These are phyloP conservation scores for Anarsia innoxiella DNA, from an alignment of 2,888 invertebrate species.

Conservation along the genomic window DNA sequence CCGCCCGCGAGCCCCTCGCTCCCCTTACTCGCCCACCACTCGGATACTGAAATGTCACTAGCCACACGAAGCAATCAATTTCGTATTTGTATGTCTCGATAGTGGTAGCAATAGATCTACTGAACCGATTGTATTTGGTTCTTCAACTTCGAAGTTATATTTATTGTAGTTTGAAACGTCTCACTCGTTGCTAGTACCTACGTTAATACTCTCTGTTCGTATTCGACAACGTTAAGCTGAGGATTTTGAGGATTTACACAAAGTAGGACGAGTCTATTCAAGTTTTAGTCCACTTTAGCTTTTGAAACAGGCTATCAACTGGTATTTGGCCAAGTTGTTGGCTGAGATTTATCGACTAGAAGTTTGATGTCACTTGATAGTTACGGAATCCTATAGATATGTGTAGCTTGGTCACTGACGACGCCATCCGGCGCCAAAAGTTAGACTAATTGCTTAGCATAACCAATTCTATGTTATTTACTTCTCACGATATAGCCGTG, in stretches of 20 bases:
- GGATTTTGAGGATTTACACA: slow-evolving; percentile 7
- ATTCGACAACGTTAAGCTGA: slow-evolving; percentile 17
- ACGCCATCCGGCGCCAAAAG: slow-evolving; percentile 33
- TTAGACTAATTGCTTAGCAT: slow-evolving; percentile 46
- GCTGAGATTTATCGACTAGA: slow-evolving; percentile 7
- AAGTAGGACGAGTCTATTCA: slow-evolving; percentile 5
- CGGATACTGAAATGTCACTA: slow-evolving; percentile 69
- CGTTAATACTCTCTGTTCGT: slow-evolving; percentile 3
- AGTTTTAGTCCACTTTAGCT: slow-evolving; percentile 5
- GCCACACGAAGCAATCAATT: slow-evolving; percentile 73
- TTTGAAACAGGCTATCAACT: slow-evolving; percentile 6
- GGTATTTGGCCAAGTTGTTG: slow-evolving; percentile 10
- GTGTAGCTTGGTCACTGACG: slow-evolving; percentile 21
- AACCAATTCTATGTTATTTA: slow-evolving; percentile 34
- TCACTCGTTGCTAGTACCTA: background rate
- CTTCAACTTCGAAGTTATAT: slow-evolving; percentile 3
- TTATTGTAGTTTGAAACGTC: slow-evolving; percentile 2
- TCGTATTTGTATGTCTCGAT: slow-evolving; percentile 70
- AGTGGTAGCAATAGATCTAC: slow-evolving; percentile 62
- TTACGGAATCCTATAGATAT: too few relatives aligned
- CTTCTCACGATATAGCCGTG: too few relatives aligned
- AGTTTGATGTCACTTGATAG: background rate
- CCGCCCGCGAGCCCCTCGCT: slow-evolving; percentile 32
- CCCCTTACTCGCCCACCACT: slow-evolving; percentile 32
- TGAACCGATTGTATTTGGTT: slow-evolving; percentile 34